Evolutionary conservation across 2,888 invertebrate genomes (phyloP).

Genomic region (Fragum fragum): DNA sequence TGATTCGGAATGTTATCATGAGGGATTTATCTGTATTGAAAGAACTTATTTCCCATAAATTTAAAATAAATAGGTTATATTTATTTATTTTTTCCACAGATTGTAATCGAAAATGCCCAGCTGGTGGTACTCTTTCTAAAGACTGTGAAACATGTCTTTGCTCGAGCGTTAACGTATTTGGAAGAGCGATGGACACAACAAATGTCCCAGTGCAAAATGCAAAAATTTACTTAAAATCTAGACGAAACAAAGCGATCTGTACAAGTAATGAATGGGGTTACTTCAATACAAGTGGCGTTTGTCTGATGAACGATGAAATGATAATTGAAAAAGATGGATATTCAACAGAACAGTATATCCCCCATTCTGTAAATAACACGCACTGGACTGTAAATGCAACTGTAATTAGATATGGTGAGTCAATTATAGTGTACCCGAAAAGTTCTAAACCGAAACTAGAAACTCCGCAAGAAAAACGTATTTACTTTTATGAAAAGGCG

Average conservation of each 20-base stretch:
- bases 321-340: background rate
- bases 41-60: no score
- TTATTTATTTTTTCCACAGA: no score
- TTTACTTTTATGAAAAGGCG: no score
- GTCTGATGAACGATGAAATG: conserved; percentile 33
- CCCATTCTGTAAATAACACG: conserved; percentile 4
- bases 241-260: background rate
- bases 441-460: no score
- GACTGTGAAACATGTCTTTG: conserved; percentile 32
- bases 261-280: conserved; percentile 5
- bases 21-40: no score
- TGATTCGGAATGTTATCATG: no score
- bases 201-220: background rate
- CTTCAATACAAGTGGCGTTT: conserved; percentile 5
- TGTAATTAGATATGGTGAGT: conserved; percentile 1
- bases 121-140: conserved; percentile 14
- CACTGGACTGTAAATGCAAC: conserved; percentile 27
- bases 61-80: no score
- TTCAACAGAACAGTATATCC: conserved; percentile 1
- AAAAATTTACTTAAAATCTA: background rate
- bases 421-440: no score
- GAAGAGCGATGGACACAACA: background rate
- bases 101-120: conserved; percentile 24
- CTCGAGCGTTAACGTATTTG: conserved; percentile 13
- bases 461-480: no score